phyloP scores from a whole-genome alignment of 2,888 invertebrate genomes.

The Trachelus troglodyta region DNA sequence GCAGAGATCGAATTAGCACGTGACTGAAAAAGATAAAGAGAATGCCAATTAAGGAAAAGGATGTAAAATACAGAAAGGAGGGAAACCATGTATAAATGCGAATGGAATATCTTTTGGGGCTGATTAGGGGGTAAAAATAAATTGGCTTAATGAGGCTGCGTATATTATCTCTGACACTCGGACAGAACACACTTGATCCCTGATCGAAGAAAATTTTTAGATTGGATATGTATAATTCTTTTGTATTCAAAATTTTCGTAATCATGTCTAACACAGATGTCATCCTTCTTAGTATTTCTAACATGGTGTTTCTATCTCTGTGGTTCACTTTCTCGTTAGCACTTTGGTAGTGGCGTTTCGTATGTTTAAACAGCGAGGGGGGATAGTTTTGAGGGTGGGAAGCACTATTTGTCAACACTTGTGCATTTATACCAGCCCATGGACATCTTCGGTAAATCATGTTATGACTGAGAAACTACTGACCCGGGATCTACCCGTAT shows the following conservation, averaged over 20 bases:
- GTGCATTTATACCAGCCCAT: constrained; percentile 41
- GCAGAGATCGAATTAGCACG: not conserved
- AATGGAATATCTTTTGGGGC: not conserved
- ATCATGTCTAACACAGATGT: not conserved
- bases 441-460: constrained; percentile 48
- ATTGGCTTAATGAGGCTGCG: not conserved
- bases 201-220: not conserved
- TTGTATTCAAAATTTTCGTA: not conserved
- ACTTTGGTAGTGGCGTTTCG: constrained; percentile 28
- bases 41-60: not conserved
- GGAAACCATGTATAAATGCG: not conserved
- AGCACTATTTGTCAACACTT: constrained; percentile 53
- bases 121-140: not conserved
- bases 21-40: not conserved
- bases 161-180: not conserved
- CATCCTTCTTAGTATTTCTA: not conserved
- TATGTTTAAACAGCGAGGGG: constrained; percentile 43
- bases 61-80: not conserved
- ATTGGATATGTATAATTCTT: not conserved
- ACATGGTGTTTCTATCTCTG: not conserved
- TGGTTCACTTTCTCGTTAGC: constrained; percentile 18
- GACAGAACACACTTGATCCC: not conserved
- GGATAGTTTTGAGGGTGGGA: constrained; percentile 15
- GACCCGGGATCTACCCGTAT: constrained; percentile 32
- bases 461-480: constrained; percentile 41